phyloP scores from a whole-genome alignment of 2,797 vertebrate genomes.

The Gorsachius magnificus region DNA sequence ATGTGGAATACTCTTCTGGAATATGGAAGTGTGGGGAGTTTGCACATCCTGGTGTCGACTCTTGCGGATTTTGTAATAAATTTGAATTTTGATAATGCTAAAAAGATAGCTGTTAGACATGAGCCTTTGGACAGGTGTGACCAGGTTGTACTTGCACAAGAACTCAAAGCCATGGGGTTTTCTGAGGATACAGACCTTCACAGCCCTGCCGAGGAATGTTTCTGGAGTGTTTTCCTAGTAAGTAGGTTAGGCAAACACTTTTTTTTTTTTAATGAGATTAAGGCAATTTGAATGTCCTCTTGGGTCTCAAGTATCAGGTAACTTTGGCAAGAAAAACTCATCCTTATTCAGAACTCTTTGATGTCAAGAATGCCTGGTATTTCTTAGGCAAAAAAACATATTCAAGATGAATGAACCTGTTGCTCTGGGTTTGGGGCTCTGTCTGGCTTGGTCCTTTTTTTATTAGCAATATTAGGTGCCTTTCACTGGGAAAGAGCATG shows the following conservation, averaged over 20 bases:
- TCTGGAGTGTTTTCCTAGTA: conserved; percentile 7
- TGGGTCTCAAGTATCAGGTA: background rate
- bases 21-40: background rate
- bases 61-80: background rate
- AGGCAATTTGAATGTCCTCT: background rate
- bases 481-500: background rate
- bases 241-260: background rate
- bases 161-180: background rate
- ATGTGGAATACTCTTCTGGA: background rate
- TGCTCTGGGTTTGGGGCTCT: background rate
- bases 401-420: background rate
- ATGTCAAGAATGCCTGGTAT: background rate
- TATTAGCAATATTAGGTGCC: background rate
- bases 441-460: background rate
- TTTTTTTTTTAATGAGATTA: background rate
- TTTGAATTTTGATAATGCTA: background rate
- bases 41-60: background rate
- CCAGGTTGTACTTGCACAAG: background rate
- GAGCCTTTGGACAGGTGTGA: background rate
- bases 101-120: background rate
- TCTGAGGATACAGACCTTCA: background rate
- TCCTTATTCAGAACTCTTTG: background rate
- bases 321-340: background rate
- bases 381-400: background rate
- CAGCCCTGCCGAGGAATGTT: background rate